Conservation (phyloP, 1,140 invertebrate species). For the Dendrolimus kikuchii region DNA sequence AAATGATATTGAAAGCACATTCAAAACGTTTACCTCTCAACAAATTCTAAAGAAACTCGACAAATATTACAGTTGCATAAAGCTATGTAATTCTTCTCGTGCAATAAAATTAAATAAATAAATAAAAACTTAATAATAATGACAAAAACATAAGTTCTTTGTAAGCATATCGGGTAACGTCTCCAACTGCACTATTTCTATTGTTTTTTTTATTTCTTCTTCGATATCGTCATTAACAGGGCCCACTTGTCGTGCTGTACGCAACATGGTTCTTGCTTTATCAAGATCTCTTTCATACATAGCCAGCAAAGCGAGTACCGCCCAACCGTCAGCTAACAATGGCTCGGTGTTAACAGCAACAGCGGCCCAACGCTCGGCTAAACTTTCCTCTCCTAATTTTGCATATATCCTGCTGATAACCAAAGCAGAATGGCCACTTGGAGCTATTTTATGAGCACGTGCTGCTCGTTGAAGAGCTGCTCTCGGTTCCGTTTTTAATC, state of each 20-base stretch:
- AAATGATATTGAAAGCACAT: no score
- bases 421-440: constrained; percentile 46
- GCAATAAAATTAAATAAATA: no score
- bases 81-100: no score
- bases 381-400: constrained; percentile 28
- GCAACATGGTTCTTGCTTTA: constrained; percentile 43
- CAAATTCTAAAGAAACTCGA: no score
- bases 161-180: constrained; percentile 34
- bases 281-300: constrained; percentile 38
- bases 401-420: constrained; percentile 40
- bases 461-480: constrained; percentile 47
- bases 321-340: constrained; percentile 52
- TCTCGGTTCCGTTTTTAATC: constrained; percentile 30
- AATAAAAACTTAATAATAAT: constrained; percentile 33
- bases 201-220: constrained; percentile 35
- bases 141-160: constrained; percentile 52
- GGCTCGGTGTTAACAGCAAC: constrained; percentile 50
- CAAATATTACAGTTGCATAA: no score
- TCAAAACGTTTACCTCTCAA: no score
- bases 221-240: constrained; percentile 40
- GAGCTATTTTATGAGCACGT: constrained; percentile 44
- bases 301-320: constrained; percentile 43
- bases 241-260: constrained; percentile 51
- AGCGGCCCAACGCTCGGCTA: constrained; percentile 51
- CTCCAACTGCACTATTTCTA: constrained; percentile 32